phyloP scores from a whole-genome alignment of 30 jellyfish, hydroid and myxozoan genomes.

The Turritopsis dohrnii region DNA sequence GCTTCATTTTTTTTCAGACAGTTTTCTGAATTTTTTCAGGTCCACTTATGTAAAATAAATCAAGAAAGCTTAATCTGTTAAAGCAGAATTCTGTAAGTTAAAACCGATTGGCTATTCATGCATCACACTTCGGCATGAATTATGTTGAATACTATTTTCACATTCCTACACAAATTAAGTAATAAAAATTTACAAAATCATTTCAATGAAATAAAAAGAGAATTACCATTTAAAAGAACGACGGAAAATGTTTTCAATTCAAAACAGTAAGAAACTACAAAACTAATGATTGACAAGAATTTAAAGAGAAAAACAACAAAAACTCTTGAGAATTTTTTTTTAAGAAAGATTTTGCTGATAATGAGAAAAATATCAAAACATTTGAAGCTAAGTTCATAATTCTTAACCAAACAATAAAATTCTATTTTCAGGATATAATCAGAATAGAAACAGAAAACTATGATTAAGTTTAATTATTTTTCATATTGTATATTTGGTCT shows the following conservation, averaged over 20 bases:
- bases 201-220: background rate
- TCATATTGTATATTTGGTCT: background rate
- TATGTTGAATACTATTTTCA: too few species aligned
- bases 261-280: background rate
- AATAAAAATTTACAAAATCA: background rate
- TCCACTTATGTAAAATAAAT: too few species aligned
- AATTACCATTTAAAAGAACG: background rate
- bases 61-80: too few species aligned
- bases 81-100: too few species aligned
- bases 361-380: background rate
- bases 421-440: background rate
- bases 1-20: too few species aligned
- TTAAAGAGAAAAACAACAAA: background rate
- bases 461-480: background rate
- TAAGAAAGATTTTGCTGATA: background rate
- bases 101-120: too few species aligned
- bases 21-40: too few species aligned
- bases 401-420: background rate
- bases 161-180: background rate
- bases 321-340: too few species aligned
- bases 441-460: background rate
- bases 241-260: background rate
- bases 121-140: too few species aligned
- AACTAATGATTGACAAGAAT: background rate
- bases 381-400: background rate